Conservation (phyloP, 1,140 invertebrate genomes). For the Drosophila prosaltans region DNA sequence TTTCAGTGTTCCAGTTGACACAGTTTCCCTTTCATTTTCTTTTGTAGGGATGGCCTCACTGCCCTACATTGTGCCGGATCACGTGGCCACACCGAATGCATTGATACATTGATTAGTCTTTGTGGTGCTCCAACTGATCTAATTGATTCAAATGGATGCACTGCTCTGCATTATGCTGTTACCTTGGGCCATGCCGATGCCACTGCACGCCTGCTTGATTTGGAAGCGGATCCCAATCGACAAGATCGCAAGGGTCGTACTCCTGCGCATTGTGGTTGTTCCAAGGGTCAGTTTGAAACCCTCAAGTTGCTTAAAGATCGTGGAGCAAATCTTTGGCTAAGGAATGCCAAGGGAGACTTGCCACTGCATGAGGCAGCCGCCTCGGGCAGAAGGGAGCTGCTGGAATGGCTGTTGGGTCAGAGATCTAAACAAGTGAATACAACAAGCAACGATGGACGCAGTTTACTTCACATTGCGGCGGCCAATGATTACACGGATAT, state of each 20-base stretch:
- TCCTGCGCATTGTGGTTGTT: constrained; percentile 92
- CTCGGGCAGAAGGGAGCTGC: constrained; percentile 93
- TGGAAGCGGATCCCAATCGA: constrained; percentile 94
- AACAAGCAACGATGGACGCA: constrained; percentile 96
- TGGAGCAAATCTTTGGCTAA: constrained; percentile 95
- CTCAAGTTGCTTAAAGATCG: constrained; percentile 87
- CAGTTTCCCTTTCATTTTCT: constrained; percentile 16
- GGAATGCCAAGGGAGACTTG: constrained; percentile 95
- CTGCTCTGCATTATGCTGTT: constrained; percentile 97
- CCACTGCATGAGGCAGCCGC: constrained; percentile 97
- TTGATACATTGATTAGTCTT: constrained; percentile 94
- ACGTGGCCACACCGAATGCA: constrained; percentile 95
- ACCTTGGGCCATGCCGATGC: constrained; percentile 97
- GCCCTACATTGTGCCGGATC: constrained; percentile 98
- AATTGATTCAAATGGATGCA: constrained; percentile 95
- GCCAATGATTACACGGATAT: constrained; percentile 97
- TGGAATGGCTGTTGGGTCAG: constrained; percentile 93
- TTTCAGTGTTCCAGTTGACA: background rate
- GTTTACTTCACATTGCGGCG: constrained; percentile 96
- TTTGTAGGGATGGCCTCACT: constrained; percentile 89
- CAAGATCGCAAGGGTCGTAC: constrained; percentile 96
- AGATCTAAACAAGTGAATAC: constrained; percentile 93
- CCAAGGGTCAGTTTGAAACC: constrained; percentile 94
- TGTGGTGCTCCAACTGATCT: constrained; percentile 94
- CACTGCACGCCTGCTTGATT: constrained; percentile 93